These are phyloP conservation scores for Drosophila hamatofila DNA, from an alignment of 2,888 invertebrate species.

Conservation along the genomic window DNA sequence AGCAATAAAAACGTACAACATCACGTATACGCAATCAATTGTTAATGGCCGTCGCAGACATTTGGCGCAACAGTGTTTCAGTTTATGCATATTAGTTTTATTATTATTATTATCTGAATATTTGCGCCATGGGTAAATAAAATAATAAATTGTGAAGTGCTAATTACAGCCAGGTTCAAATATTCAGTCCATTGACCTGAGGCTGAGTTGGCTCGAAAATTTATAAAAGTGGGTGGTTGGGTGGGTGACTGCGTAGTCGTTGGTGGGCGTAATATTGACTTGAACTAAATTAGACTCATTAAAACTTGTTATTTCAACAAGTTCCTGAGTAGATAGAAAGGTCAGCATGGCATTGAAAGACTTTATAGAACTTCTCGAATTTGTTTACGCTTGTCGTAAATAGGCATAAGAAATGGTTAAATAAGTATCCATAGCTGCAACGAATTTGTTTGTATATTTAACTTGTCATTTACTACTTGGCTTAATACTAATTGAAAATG, in stretches of 20 bases:
- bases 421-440: background rate
- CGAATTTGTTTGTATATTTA: background rate
- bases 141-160: background rate
- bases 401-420: background rate
- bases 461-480: background rate
- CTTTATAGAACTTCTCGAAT: background rate
- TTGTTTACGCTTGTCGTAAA: background rate
- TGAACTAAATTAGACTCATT: slow-evolving; percentile 29
- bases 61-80: slow-evolving; percentile 46
- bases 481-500: slow-evolving; percentile 2
- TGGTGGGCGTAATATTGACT: slow-evolving; percentile 1
- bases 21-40: slow-evolving; percentile 51
- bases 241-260: background rate
- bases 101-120: slow-evolving; percentile 51
- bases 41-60: slow-evolving; percentile 37
- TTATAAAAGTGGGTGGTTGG: background rate
- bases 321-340: background rate
- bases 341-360: background rate
- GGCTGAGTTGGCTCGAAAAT: background rate
- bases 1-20: slow-evolving; percentile 30
- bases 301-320: slow-evolving; percentile 12
- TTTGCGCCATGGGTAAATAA: slow-evolving; percentile 53
- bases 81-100: slow-evolving; percentile 46
- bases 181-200: background rate
- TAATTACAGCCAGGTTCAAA: slow-evolving; percentile 8